Evolutionary conservation across 2,113 vertebrate species (phyloP).

Genomic region (Trematocara zebra): DNA sequence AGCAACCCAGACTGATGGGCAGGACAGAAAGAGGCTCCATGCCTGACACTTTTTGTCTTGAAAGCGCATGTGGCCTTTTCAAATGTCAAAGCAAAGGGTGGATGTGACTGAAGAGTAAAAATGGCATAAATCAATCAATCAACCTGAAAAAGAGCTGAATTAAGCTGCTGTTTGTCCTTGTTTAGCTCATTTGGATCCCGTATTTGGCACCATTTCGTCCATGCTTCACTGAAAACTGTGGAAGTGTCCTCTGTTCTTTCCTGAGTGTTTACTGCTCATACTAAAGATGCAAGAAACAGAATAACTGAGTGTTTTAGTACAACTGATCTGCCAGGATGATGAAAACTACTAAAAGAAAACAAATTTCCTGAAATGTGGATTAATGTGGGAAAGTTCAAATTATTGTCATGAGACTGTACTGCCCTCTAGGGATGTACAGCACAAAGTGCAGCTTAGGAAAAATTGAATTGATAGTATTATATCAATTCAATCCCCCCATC

Average conservation of each 20-base stretch:
- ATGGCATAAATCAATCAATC: not conserved
- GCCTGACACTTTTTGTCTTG: not conserved
- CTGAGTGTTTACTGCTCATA: not conserved
- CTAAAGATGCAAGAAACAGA: not conserved
- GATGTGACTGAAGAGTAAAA: not conserved
- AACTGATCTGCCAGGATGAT: not conserved
- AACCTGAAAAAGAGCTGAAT: not conserved
- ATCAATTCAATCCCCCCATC: fast-evolving
- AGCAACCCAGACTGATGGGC: not conserved
- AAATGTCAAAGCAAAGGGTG: constrained; percentile 8
- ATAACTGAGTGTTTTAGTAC: not conserved
- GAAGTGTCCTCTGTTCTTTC: not conserved
- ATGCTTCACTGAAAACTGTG: not conserved
- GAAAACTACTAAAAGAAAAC: not conserved
- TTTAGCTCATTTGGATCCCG: not conserved
- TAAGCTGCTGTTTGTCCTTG: not conserved
- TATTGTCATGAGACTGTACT: not conserved
- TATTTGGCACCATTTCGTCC: not conserved
- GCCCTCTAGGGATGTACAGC: constrained; percentile 18
- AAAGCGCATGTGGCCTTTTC: not conserved
- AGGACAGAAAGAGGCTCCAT: not conserved
- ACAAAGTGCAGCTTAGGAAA: not conserved
- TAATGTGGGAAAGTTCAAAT: not conserved
- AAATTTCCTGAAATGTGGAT: not conserved
- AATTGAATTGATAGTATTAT: not conserved